Conservation (phyloP, 2,113 vertebrate species). For the Melanerpes aurifrons region DNA sequence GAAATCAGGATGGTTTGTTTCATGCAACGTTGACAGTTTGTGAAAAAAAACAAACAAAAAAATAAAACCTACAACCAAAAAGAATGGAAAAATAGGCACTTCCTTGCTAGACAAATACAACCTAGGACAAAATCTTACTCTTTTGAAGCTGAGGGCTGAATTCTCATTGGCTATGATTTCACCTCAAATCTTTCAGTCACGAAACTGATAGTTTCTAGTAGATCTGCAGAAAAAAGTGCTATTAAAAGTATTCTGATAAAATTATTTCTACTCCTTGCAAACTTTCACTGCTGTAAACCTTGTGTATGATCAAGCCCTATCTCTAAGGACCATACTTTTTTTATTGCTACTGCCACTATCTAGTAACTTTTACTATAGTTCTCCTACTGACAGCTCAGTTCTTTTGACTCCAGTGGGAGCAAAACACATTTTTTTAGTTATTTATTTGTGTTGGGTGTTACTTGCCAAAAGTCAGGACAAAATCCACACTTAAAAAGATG, state of each 20-base stretch:
- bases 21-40: constrained; percentile 13
- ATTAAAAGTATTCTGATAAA: not conserved
- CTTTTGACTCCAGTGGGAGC: not conserved
- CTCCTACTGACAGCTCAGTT: not conserved
- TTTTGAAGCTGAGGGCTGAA: constrained; percentile 45
- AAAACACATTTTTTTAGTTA: not conserved
- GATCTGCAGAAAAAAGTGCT: not conserved
- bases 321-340: not conserved
- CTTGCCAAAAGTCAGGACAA: not conserved
- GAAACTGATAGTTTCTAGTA: not conserved
- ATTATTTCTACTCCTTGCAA: not conserved
- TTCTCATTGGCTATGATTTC: constrained; percentile 30
- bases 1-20: constrained; percentile 54
- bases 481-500: not conserved
- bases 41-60: not conserved
- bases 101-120: constrained; percentile 40
- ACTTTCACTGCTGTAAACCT: not conserved
- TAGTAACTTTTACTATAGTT: not conserved
- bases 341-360: not conserved
- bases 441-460: not conserved
- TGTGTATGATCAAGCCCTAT: not conserved
- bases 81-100: constrained; percentile 48
- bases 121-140: constrained; percentile 15
- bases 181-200: constrained; percentile 7
- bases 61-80: not conserved